These are phyloP conservation scores for Streptopelia turtur DNA, from an alignment of 2,797 vertebrate genomes.

Conservation along the genomic window DNA sequence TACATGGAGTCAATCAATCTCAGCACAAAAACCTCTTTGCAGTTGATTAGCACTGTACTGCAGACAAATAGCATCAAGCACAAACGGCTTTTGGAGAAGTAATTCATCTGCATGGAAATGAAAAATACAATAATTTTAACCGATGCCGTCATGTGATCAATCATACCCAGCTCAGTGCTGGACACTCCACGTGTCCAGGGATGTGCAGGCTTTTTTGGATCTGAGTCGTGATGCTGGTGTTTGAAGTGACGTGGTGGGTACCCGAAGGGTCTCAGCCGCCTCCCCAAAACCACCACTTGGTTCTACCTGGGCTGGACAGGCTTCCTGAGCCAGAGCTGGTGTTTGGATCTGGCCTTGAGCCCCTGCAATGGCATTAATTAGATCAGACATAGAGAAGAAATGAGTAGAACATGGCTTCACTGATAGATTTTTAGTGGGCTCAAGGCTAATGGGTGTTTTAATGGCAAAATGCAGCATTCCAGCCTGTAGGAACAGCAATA, in stretches of 20 bases:
- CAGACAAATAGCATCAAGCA: conserved; percentile 61
- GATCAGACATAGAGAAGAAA: not conserved
- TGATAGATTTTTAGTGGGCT: conserved; percentile 66
- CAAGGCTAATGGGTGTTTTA: conserved; percentile 76
- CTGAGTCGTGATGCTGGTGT: fast-evolving
- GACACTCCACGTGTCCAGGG: not conserved
- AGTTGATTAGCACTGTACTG: conserved; percentile 50
- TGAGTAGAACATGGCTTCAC: conserved; percentile 23
- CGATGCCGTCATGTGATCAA: not conserved
- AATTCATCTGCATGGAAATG: conserved; percentile 57
- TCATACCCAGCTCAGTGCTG: fast-evolving
- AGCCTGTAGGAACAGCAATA: conserved; percentile 72
- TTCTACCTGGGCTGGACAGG: fast-evolving
- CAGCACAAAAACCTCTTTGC: conserved; percentile 30
- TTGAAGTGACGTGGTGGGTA: not conserved
- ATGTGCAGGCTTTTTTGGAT: not conserved
- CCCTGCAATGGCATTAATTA: not conserved
- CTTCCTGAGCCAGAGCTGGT: not conserved
- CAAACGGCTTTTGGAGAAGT: conserved; percentile 61
- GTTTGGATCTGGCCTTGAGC: not conserved
- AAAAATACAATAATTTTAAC: conserved; percentile 71
- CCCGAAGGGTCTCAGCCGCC: fast-evolving
- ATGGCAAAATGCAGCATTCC: conserved; percentile 73
- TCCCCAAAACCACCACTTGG: not conserved
- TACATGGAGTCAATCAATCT: conserved; percentile 63